These are phyloP conservation scores for Natator depressus DNA, from an alignment of 2,113 vertebrate genomes.

Conservation along the genomic window DNA sequence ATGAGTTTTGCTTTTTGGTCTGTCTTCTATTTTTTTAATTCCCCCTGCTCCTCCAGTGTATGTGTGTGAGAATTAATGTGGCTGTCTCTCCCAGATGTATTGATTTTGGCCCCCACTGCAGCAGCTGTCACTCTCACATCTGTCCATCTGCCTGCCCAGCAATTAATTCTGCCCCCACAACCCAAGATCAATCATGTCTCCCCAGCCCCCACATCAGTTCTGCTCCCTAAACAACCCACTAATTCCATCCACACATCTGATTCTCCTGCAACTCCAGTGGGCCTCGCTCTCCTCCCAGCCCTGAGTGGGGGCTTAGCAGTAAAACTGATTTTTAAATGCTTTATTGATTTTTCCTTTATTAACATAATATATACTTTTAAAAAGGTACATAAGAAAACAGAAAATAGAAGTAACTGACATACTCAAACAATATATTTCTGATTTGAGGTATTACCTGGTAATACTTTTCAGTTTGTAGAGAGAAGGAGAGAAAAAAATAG, in stretches of 20 bases:
- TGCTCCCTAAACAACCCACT: not conserved
- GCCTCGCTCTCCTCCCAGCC: not conserved
- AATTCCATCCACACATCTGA: not conserved
- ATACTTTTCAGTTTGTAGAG: not conserved
- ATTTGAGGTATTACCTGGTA: not conserved
- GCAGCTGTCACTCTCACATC: not conserved
- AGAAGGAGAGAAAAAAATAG: not conserved
- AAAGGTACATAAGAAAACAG: not conserved
- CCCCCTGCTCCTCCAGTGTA: not conserved
- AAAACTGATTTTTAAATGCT: not conserved
- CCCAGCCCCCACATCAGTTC: not conserved
- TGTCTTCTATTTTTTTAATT: not conserved
- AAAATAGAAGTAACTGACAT: not conserved
- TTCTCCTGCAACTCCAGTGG: not conserved
- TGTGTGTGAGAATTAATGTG: too few species aligned
- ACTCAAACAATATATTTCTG: not conserved
- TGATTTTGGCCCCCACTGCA: not conserved
- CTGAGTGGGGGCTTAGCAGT: not conserved
- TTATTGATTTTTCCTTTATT: not conserved
- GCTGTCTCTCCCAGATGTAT: too few species aligned
- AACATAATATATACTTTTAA: not conserved
- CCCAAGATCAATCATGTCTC: not conserved
- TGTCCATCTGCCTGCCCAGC: not conserved
- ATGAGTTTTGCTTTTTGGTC: not conserved
- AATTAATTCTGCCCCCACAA: not conserved